Evolutionary conservation across 2,888 invertebrate species (phyloP).

Genomic region (Mongoloraphidia duomilia): DNA sequence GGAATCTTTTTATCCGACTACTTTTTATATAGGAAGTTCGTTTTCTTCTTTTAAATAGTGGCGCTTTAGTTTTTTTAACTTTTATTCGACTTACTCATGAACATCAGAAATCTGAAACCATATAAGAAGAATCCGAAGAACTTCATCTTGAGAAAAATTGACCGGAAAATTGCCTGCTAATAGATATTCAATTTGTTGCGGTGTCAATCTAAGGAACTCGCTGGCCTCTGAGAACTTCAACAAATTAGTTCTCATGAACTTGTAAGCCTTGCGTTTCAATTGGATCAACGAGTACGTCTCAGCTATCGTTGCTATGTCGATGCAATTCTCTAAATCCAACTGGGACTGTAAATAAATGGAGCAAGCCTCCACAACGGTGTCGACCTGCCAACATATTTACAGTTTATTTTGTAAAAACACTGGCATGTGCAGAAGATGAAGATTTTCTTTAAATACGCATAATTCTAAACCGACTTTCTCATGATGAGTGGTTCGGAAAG

Average conservation of each 20-base stretch:
- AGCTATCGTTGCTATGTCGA: slow-evolving; percentile 51
- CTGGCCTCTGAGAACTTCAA: slow-evolving; percentile 41
- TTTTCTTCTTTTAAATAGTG: too few relatives aligned
- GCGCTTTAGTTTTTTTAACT: too few relatives aligned
- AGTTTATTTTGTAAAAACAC: neutral
- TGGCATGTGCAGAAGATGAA: too few relatives aligned
- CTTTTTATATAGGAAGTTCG: too few relatives aligned
- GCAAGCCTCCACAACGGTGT: slow-evolving; percentile 50
- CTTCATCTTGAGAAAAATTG: slow-evolving; percentile 47
- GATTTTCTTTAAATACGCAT: too few relatives aligned
- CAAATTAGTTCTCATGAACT: slow-evolving; percentile 48
- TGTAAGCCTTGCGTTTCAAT: slow-evolving; percentile 42
- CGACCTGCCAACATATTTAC: slow-evolving; percentile 28
- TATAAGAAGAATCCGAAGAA: slow-evolving; percentile 38
- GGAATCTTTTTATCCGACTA: too few relatives aligned
- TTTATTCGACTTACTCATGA: slow-evolving; percentile 17
- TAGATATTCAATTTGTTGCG: slow-evolving; percentile 44
- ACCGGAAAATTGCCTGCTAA: slow-evolving; percentile 52
- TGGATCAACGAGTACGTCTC: slow-evolving; percentile 49
- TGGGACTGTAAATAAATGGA: slow-evolving; percentile 49
- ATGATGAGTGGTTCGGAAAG: too few relatives aligned
- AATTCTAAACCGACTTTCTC: too few relatives aligned
- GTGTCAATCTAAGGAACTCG: slow-evolving; percentile 44
- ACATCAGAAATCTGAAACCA: slow-evolving; percentile 38
- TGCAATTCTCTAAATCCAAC: slow-evolving; percentile 53